Conservation (phyloP, 1,140 invertebrate species). For the Planococcus citri region DNA sequence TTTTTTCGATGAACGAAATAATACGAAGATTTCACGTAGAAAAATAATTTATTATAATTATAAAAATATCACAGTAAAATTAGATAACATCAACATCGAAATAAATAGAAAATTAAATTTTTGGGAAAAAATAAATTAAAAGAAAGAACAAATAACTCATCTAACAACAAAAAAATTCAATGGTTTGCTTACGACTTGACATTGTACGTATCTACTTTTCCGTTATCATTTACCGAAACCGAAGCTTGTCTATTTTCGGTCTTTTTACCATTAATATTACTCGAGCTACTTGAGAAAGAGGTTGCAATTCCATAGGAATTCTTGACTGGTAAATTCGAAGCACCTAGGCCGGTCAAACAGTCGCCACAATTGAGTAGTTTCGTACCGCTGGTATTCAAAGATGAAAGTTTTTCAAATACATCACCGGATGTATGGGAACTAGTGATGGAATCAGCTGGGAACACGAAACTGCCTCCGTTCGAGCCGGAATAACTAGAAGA, state of each 20-base stretch:
- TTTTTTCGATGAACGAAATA: too few species aligned
- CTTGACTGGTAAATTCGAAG: not conserved
- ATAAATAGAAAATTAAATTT: not conserved
- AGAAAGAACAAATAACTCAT: not conserved
- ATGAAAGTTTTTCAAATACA: not conserved
- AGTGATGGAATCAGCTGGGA: not conserved
- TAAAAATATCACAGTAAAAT: not conserved
- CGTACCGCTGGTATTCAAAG: not conserved
- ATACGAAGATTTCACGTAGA: not conserved
- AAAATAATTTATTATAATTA: not conserved
- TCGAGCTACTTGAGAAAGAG: slow-evolving; percentile 22
- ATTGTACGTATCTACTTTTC: slow-evolving; percentile 24
- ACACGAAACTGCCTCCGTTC: not conserved
- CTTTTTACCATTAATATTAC: slow-evolving; percentile 23
- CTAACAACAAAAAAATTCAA: not conserved
- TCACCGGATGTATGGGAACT: not conserved
- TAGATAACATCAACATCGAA: not conserved
- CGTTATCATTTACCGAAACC: slow-evolving; percentile 25
- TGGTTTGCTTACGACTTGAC: not conserved
- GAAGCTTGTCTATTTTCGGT: slow-evolving; percentile 19
- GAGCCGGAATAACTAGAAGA: not conserved
- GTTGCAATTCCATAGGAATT: slow-evolving; percentile 21
- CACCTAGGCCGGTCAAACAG: too few species aligned
- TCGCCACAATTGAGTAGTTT: too few species aligned
- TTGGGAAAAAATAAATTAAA: not conserved